phyloP scores from a whole-genome alignment of 2,113 vertebrate genomes.

The Poecilia latipinna region DNA sequence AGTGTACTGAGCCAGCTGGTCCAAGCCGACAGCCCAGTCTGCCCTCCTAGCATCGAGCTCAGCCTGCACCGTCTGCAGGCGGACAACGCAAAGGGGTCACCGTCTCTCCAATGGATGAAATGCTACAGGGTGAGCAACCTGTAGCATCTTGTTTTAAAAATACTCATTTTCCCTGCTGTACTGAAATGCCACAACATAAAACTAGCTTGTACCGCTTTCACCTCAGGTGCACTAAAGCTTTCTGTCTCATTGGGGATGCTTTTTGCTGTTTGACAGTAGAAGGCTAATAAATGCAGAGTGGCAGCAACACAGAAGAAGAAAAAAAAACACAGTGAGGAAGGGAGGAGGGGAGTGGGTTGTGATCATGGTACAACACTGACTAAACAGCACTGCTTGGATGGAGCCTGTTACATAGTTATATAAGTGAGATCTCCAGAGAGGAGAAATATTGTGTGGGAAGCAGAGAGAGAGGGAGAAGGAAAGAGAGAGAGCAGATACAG shows the following conservation, averaged over 20 bases:
- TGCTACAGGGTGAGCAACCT: neutral
- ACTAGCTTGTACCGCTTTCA: neutral
- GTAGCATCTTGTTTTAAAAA: neutral
- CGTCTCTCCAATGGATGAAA: constrained; percentile 1
- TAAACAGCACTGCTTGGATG: constrained; percentile 52
- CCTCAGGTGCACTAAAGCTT: constrained; percentile 52
- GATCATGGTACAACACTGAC: constrained; percentile 62
- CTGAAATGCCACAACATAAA: neutral
- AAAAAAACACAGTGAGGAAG: constrained; percentile 30
- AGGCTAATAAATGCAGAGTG: constrained; percentile 74
- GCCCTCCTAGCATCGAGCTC: constrained; percentile 77
- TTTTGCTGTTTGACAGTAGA: constrained; percentile 55
- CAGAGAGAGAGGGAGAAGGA: constrained; percentile 29
- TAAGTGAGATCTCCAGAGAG: constrained; percentile 64
- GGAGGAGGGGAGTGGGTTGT: constrained; percentile 61
- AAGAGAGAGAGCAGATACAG: constrained; percentile 24
- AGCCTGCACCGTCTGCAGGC: constrained; percentile 67
- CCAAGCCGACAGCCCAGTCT: constrained; percentile 81
- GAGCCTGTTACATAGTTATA: constrained; percentile 65
- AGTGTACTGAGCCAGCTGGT: constrained; percentile 83
- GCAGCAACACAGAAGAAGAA: constrained; percentile 48
- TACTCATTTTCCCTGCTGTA: neutral
- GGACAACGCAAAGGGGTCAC: constrained; percentile 34
- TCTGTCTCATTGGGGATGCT: constrained; percentile 67
- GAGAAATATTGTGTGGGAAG: constrained; percentile 54